Percentiles rank a stretch among this genome's conserved stretches.
phyloP scores from a whole-genome alignment of 2,113 vertebrate species.

The Mastomys coucha region DNA sequence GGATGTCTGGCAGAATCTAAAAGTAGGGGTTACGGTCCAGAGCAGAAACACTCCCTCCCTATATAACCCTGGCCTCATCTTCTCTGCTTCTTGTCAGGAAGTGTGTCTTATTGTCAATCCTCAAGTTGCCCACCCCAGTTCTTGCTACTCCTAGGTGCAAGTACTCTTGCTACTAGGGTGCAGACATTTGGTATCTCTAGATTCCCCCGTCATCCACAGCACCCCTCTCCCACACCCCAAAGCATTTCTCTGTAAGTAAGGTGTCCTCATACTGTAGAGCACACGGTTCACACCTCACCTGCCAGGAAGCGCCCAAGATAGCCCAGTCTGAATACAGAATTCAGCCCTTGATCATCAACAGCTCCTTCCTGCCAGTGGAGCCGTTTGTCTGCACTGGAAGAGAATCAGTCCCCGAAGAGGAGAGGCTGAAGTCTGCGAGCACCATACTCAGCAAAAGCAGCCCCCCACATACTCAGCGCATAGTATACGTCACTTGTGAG shows the following conservation, averaged over 20 bases:
- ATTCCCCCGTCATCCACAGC: background rate
- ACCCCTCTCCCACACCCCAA: no score
- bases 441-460: background rate
- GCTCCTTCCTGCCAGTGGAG: background rate
- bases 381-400: background rate
- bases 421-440: fast-evolving
- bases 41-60: background rate
- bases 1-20: background rate
- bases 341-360: background rate
- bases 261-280: no score
- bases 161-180: no score
- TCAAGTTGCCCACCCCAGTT: fast-evolving
- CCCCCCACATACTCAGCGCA: no score
- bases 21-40: background rate
- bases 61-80: background rate
- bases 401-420: background rate
- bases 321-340: background rate
- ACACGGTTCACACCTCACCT: background rate
- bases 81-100: background rate
- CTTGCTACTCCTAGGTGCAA: background rate
- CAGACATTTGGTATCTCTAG: background rate
- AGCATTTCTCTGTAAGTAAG: background rate
- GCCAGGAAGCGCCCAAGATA: background rate
- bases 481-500: no score
- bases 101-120: background rate